Conservation (phyloP, 2,113 vertebrate species). For the Zingel zingel region DNA sequence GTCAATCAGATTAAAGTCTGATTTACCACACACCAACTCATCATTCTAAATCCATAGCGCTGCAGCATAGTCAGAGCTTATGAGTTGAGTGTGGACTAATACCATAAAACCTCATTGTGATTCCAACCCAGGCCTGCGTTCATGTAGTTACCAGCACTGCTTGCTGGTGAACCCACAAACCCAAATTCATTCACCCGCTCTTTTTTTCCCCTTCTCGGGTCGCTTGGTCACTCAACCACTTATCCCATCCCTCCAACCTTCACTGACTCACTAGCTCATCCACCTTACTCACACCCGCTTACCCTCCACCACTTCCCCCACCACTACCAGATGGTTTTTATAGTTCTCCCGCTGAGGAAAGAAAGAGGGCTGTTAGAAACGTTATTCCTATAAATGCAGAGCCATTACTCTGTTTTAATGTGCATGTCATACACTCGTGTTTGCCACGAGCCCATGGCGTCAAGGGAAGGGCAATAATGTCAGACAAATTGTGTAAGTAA, state of each 20-base stretch:
- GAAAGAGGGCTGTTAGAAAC: constrained; percentile 73
- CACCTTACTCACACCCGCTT: constrained; percentile 30
- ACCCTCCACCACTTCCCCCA: constrained; percentile 21
- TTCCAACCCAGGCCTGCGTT: constrained; percentile 28
- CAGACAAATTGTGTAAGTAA: constrained; percentile 78
- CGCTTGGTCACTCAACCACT: constrained; percentile 35
- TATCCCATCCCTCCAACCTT: constrained; percentile 43
- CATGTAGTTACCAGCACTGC: constrained; percentile 24
- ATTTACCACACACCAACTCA: constrained; percentile 34
- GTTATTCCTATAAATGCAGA: constrained; percentile 76
- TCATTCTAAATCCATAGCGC: constrained; percentile 45
- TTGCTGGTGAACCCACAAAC: constrained; percentile 19
- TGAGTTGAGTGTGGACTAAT: constrained; percentile 36
- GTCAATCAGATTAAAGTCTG: constrained; percentile 45
- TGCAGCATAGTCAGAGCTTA: constrained; percentile 37
- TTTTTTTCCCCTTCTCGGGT: constrained; percentile 26
- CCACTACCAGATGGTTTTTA: constrained; percentile 76
- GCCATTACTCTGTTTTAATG: constrained; percentile 77
- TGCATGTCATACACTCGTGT: constrained; percentile 64
- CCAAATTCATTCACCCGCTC: constrained; percentile 18
- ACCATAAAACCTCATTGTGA: constrained; percentile 43
- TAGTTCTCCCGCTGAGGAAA: constrained; percentile 71
- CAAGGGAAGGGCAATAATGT: constrained; percentile 79
- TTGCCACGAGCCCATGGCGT: constrained; percentile 67
- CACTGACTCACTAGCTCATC: constrained; percentile 45